Evolutionary conservation across 2,113 vertebrate genomes (phyloP).

Genomic region (Numenius arquata): DNA sequence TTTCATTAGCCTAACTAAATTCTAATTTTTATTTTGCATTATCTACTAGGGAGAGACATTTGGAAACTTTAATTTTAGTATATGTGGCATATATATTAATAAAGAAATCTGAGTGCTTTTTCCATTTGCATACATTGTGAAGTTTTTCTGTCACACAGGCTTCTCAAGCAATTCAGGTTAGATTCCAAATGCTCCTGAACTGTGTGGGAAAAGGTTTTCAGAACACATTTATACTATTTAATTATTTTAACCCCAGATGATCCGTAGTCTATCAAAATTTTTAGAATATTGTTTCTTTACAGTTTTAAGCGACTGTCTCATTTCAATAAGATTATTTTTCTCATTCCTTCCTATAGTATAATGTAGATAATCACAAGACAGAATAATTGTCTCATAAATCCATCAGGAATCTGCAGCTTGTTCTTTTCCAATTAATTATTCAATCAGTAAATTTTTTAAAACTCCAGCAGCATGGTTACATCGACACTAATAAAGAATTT

Average conservation of each 20-base stretch:
- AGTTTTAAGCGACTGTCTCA: slow-evolving; percentile 77
- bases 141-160: not conserved
- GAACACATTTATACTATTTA: slow-evolving; percentile 51
- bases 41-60: not conserved
- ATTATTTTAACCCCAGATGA: slow-evolving; percentile 64
- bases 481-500: slow-evolving; percentile 98
- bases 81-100: not conserved
- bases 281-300: slow-evolving; percentile 74
- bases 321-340: slow-evolving; percentile 81
- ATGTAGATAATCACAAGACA: slow-evolving; percentile 95
- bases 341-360: slow-evolving; percentile 87
- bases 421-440: slow-evolving; percentile 97
- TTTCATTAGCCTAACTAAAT: slow-evolving; percentile 8
- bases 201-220: slow-evolving; percentile 44
- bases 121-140: not conserved
- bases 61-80: slow-evolving; percentile 24
- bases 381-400: slow-evolving; percentile 99
- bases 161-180: slow-evolving; percentile 10
- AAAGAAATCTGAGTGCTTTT: slow-evolving; percentile 31
- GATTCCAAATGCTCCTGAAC: slow-evolving; percentile 27
- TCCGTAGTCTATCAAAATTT: slow-evolving; percentile 69
- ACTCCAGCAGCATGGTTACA: slow-evolving; percentile 95
- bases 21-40: not conserved
- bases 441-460: slow-evolving; percentile 94
- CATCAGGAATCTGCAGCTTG: slow-evolving; percentile 96